Conservation (phyloP, 2,888 invertebrate genomes). For the Mythimna vitellina region DNA sequence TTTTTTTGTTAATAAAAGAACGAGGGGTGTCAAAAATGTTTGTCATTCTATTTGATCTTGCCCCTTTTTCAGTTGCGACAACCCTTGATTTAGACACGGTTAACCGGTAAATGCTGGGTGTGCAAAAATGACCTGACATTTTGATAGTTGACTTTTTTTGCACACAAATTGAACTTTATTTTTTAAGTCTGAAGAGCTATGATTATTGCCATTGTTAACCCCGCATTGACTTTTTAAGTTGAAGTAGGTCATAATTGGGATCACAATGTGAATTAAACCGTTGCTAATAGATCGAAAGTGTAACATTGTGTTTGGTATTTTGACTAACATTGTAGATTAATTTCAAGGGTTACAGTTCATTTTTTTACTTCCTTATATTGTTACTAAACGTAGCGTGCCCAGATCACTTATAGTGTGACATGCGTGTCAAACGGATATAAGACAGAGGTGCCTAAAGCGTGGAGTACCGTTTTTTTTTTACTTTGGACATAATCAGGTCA, state of each 20-base stretch:
- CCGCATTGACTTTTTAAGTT: constrained; percentile 67
- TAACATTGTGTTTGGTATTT: constrained; percentile 72
- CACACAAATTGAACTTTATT: constrained; percentile 51
- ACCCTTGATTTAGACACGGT: constrained; percentile 79
- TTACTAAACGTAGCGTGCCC: constrained; percentile 57
- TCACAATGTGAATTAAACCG: constrained; percentile 74
- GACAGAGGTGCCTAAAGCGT: constrained; percentile 51
- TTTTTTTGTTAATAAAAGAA: constrained; percentile 75
- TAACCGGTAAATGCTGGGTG: constrained; percentile 68
- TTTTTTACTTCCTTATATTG: constrained; percentile 43
- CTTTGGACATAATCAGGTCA: constrained; percentile 51
- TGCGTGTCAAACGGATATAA: constrained; percentile 67
- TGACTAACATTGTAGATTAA: constrained; percentile 70
- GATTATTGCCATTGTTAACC: constrained; percentile 39
- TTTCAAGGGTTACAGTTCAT: constrained; percentile 64
- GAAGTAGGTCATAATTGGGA: constrained; percentile 78
- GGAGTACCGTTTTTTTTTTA: constrained; percentile 54
- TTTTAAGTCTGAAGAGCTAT: constrained; percentile 30
- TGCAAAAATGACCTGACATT: constrained; percentile 54
- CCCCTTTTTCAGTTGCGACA: constrained; percentile 71
- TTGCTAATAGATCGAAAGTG: constrained; percentile 74
- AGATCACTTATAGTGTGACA: constrained; percentile 65
- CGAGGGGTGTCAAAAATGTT: constrained; percentile 80
- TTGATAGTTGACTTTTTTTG: constrained; percentile 39
- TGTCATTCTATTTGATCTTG: constrained; percentile 85